A percentile compares a stretch with the other conserved stretches of the same genome.
Evolutionary conservation across 2,797 vertebrate species (phyloP).

Genomic region (Numenius phaeopus): DNA sequence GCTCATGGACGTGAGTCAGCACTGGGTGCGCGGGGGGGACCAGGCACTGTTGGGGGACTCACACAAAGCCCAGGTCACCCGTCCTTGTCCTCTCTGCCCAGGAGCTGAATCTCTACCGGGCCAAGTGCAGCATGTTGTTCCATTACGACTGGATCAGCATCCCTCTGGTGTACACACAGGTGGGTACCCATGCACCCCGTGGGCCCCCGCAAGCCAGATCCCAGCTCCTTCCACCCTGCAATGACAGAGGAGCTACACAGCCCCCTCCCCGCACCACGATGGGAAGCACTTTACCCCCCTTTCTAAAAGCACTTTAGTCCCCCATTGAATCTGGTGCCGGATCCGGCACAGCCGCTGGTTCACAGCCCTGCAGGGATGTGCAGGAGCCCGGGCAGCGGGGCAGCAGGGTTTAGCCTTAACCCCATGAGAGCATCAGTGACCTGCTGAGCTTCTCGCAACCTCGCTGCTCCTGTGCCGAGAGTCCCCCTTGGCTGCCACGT

Average conservation of each 20-base stretch:
- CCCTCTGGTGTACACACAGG: constrained; percentile 88
- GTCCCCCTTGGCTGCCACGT: not conserved
- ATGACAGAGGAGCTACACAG: not conserved
- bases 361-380: not conserved
- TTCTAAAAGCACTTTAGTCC: not conserved
- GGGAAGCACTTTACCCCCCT: not conserved
- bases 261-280: not conserved
- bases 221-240: not conserved
- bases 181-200: not conserved
- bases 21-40: fast-evolving
- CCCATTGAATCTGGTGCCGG: not conserved
- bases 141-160: constrained; percentile 96
- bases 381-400: fast-evolving
- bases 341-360: fast-evolving
- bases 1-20: constrained; percentile 87
- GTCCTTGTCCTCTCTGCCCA: constrained; percentile 44
- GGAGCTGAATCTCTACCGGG: constrained; percentile 91
- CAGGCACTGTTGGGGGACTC: not conserved
- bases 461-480: not conserved
- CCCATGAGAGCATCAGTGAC: fast-evolving
- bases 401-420: not conserved
- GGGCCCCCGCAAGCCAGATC: not conserved
- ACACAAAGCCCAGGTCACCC: fast-evolving
- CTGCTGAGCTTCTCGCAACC: fast-evolving
- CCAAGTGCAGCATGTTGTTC: constrained; percentile 90